Evolutionary conservation across 1,140 invertebrate genomes (phyloP).

Genomic region (Homarus americanus): DNA sequence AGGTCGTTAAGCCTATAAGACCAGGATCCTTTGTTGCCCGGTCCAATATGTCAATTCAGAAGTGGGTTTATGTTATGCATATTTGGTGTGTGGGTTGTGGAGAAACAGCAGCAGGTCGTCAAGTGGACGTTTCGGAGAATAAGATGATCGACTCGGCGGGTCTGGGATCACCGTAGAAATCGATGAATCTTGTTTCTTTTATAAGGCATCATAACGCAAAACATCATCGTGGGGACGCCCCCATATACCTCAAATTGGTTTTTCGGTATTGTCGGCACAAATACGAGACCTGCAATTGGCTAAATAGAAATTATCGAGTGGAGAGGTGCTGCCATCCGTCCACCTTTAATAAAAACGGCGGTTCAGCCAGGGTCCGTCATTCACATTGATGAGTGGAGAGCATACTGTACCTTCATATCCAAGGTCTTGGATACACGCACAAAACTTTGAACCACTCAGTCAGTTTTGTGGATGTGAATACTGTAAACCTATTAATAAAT

Average conservation of each 20-base stretch:
- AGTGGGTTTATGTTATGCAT: constrained; percentile 36
- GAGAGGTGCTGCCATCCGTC: constrained; percentile 33
- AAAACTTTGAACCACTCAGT: constrained; percentile 27
- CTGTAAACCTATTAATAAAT: too few species aligned
- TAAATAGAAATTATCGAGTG: constrained; percentile 28
- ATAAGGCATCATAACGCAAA: constrained; percentile 15
- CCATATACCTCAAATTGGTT: too few species aligned
- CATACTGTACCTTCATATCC: constrained; percentile 28
- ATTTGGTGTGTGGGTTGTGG: constrained; percentile 15
- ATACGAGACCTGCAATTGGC: neutral
- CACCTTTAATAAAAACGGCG: neutral
- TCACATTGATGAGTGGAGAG: constrained; percentile 33
- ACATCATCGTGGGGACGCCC: neutral
- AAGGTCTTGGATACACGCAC: constrained; percentile 23
- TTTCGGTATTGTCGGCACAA: too few species aligned
- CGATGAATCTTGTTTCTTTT: constrained; percentile 1
- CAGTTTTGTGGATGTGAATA: too few species aligned
- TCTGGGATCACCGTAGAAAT: too few species aligned
- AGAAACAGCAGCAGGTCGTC: constrained; percentile 33
- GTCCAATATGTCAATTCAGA: constrained; percentile 22
- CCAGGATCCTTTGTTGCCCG: constrained; percentile 32
- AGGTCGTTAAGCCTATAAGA: constrained; percentile 5
- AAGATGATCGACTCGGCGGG: constrained; percentile 1
- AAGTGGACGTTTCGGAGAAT: constrained; percentile 18
- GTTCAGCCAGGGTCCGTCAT: neutral